A percentile compares a stretch with the other conserved stretches of the same genome.
phyloP scores from a whole-genome alignment of 2,113 vertebrate genomes.

The Pedionomus torquatus region DNA sequence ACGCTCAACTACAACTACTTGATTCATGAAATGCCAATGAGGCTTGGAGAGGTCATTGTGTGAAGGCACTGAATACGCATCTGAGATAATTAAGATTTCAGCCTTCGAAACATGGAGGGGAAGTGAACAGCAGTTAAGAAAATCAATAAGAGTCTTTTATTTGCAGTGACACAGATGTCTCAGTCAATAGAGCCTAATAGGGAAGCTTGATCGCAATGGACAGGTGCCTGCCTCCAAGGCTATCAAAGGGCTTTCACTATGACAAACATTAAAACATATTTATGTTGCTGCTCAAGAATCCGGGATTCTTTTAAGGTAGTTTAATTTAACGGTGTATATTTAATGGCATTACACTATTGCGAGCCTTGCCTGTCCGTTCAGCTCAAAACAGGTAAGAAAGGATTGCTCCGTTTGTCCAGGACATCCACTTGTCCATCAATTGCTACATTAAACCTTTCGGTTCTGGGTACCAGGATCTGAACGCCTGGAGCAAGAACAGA shows the following conservation, averaged over 20 bases:
- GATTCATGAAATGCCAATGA: slow-evolving; percentile 85
- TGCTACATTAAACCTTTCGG: not conserved
- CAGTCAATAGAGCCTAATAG: slow-evolving; percentile 99
- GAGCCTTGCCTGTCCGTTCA: not conserved
- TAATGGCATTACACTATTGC: slow-evolving; percentile 38
- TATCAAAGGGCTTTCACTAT: slow-evolving; percentile 72
- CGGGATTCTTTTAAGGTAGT: slow-evolving; percentile 26
- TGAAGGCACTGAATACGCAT: slow-evolving; percentile 88
- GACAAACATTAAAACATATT: slow-evolving; percentile 74
- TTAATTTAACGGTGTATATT: slow-evolving; percentile 49
- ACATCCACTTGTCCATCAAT: not conserved
- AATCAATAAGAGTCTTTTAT: slow-evolving; percentile 99
- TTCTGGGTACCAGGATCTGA: not conserved
- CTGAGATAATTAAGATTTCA: slow-evolving; percentile 99
- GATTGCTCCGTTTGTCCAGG: not conserved
- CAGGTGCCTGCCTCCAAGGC: slow-evolving; percentile 82
- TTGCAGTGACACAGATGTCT: slow-evolving; percentile 99
- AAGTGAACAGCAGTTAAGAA: slow-evolving; percentile 94
- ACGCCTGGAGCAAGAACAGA: not conserved
- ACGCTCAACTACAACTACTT: slow-evolving; percentile 79
- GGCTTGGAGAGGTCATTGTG: slow-evolving; percentile 79
- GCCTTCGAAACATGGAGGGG: slow-evolving; percentile 88
- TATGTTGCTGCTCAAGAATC: slow-evolving; percentile 61
- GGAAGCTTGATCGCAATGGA: slow-evolving; percentile 87
- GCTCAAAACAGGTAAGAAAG: slow-evolving; percentile 41